Percentiles rank a stretch among this genome's conserved stretches.
Conservation (phyloP, 2,797 vertebrate species). For the Phyllotis vaccarum region DNA sequence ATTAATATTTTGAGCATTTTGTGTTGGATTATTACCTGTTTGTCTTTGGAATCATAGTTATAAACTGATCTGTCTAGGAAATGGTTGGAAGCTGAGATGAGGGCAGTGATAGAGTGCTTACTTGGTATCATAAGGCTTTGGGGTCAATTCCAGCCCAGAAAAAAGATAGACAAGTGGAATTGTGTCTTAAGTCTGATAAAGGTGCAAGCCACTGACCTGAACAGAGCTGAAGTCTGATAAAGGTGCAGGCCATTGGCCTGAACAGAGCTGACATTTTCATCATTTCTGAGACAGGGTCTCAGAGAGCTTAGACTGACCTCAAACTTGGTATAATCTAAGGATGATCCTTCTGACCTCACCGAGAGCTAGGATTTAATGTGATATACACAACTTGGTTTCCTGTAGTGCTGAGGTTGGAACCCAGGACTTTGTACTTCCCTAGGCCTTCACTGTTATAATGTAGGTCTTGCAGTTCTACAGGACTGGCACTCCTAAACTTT, state of each 20-base stretch:
- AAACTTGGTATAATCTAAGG: not conserved
- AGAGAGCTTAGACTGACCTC: not conserved
- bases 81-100: not conserved
- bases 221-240: not conserved
- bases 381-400: not conserved
- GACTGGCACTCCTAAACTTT: not conserved
- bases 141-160: not conserved
- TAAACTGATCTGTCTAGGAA: not conserved
- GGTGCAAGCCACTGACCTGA: not conserved
- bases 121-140: not conserved
- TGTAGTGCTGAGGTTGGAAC: not conserved
- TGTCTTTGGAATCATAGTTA: slow-evolving; percentile 29
- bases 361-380: not conserved
- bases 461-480: not conserved
- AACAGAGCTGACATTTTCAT: not conserved
- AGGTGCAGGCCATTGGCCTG: not conserved
- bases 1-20: not conserved
- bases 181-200: not conserved
- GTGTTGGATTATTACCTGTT: not conserved
- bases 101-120: not conserved
- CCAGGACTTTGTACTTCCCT: not conserved
- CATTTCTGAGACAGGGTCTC: not conserved
- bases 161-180: no score
- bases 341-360: not conserved
- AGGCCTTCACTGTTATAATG: not conserved